These are phyloP conservation scores for Sturmia bella DNA, from an alignment of 2,888 invertebrate genomes.

Conservation along the genomic window DNA sequence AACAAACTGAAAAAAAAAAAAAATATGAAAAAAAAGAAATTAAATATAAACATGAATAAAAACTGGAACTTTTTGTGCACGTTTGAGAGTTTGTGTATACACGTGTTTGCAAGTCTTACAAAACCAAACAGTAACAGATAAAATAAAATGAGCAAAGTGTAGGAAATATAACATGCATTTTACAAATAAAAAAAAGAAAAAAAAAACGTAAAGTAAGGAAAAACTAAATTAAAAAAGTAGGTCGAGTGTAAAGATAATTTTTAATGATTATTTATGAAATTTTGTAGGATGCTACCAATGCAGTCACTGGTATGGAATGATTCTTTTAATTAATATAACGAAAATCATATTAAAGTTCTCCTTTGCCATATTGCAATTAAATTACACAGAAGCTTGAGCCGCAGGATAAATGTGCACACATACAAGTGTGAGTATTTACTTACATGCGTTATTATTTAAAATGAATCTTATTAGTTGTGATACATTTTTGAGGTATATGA, in stretches of 20 bases:
- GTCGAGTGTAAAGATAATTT: conserved; percentile 52
- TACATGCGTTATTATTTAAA: no score
- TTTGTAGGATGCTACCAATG: conserved; percentile 1
- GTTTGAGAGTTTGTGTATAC: not conserved
- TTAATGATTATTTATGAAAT: conserved; percentile 48
- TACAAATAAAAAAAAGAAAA: not conserved
- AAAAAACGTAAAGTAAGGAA: conserved; percentile 5
- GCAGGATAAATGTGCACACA: no score
- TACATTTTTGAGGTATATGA: no score
- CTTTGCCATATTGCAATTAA: not conserved
- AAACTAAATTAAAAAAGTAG: conserved; percentile 48
- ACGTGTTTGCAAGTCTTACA: not conserved
- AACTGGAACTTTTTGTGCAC: conserved; percentile 7
- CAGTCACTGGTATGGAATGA: not conserved
- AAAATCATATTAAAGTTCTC: not conserved
- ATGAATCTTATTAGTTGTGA: no score
- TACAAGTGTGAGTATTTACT: no score
- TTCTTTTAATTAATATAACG: conserved; percentile 9
- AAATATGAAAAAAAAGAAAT: not conserved
- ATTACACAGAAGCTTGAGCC: no score
- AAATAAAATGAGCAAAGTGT: not conserved
- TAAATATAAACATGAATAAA: conserved; percentile 25
- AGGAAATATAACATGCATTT: not conserved
- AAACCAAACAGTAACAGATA: conserved; percentile 33
- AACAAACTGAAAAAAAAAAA: conserved; percentile 45